phyloP scores from a whole-genome alignment of 2,888 invertebrate species.

The Merodon equestris region DNA sequence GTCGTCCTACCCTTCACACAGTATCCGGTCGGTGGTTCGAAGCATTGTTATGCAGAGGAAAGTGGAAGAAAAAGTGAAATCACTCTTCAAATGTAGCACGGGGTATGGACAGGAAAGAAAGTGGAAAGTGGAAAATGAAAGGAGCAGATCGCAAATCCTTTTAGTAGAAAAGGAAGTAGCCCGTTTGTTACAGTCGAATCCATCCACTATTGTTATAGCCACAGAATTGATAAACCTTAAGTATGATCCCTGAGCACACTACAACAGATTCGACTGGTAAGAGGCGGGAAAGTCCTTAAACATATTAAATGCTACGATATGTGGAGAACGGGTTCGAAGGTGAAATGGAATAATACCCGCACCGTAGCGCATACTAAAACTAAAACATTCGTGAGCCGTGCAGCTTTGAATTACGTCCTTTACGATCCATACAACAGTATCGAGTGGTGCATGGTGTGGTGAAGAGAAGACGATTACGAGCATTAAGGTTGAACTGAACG shows the following conservation, averaged over 20 bases:
- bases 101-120: too few relatives aligned
- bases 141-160: conserved; percentile 44
- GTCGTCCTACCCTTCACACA: conserved; percentile 1
- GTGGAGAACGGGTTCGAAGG: too few relatives aligned
- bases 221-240: conserved; percentile 58
- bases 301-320: too few relatives aligned
- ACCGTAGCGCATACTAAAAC: not conserved
- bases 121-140: too few relatives aligned
- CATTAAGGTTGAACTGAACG: conserved; percentile 17
- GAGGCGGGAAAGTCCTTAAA: too few relatives aligned
- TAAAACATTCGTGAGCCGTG: too few relatives aligned
- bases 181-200: conserved; percentile 56
- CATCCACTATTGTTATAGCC: conserved; percentile 37
- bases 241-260: conserved; percentile 5
- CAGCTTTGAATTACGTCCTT: too few relatives aligned
- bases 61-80: conserved; percentile 13
- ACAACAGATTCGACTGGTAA: not conserved
- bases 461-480: not conserved
- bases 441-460: too few relatives aligned
- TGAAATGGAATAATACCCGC: conserved; percentile 35
- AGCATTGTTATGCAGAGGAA: conserved; percentile 8
- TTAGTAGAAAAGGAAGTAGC: conserved; percentile 59
- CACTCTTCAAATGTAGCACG: too few relatives aligned
- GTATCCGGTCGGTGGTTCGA: not conserved
- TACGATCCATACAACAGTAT: too few relatives aligned